Evolutionary conservation across 2,113 vertebrate species (phyloP).

Genomic region (Mesitornis unicolor): DNA sequence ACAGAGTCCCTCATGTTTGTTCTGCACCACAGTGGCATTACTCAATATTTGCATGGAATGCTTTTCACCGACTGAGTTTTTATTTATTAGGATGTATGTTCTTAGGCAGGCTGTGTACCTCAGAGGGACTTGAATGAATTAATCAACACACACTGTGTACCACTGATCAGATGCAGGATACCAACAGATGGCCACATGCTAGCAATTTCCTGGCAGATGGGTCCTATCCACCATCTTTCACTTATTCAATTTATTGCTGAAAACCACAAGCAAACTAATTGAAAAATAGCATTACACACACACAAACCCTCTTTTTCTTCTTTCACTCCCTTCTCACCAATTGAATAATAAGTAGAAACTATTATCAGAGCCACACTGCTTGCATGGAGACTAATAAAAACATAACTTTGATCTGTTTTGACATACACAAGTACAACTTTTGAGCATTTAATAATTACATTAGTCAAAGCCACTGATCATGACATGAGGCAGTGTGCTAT

Average conservation of each 20-base stretch:
- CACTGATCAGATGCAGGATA: constrained; percentile 19
- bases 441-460: constrained; percentile 52
- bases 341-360: constrained; percentile 14
- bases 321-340: not conserved
- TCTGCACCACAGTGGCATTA: not conserved
- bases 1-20: not conserved
- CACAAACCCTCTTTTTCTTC: not conserved
- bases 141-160: not conserved
- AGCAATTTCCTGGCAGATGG: constrained; percentile 41
- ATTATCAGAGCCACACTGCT: not conserved
- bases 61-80: not conserved
- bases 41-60: not conserved
- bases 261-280: constrained; percentile 18
- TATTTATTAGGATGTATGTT: constrained; percentile 12
- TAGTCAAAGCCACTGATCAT: constrained; percentile 30
- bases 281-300: constrained; percentile 17
- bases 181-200: constrained; percentile 36
- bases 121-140: constrained; percentile 3
- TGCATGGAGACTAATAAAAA: constrained; percentile 37
- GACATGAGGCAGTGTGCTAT: not conserved
- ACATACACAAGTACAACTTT: constrained; percentile 37
- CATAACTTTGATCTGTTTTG: constrained; percentile 55
- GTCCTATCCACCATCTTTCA: constrained; percentile 17
- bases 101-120: not conserved
- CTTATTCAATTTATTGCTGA: constrained; percentile 33